phyloP scores from a whole-genome alignment of 1,140 invertebrate genomes.

The Heliconius nattereri region DNA sequence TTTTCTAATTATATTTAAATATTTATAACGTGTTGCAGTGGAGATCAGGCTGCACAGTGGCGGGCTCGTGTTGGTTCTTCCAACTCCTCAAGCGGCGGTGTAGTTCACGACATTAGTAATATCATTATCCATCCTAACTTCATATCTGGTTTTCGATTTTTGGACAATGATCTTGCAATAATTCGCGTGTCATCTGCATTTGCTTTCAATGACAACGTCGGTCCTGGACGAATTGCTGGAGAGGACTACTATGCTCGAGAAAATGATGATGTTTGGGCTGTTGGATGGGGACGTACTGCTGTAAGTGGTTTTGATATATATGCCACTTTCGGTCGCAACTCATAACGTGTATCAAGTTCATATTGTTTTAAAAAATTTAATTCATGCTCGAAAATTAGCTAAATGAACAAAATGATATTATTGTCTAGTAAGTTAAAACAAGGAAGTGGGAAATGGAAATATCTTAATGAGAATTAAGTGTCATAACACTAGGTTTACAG shows the following conservation, averaged over 20 bases:
- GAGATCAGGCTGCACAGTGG: conserved; percentile 28
- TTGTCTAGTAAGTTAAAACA: too few relatives aligned
- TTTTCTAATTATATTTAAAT: too few relatives aligned
- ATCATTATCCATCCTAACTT: conserved; percentile 49
- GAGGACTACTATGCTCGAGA: conserved; percentile 48
- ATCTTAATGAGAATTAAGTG: too few relatives aligned
- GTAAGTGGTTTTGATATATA: conserved; percentile 53
- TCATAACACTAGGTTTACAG: too few relatives aligned
- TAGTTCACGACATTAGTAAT: conserved; percentile 31
- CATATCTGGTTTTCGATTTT: conserved; percentile 12
- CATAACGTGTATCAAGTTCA: too few relatives aligned
- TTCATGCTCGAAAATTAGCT: too few relatives aligned
- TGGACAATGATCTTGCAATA: conserved; percentile 83
- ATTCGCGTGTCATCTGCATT: conserved; percentile 54
- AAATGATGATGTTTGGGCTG: conserved; percentile 71
- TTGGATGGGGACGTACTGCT: conserved; percentile 82
- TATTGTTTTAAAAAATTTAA: too few relatives aligned
- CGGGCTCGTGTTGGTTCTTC: conserved; percentile 51
- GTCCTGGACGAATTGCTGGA: conserved; percentile 46
- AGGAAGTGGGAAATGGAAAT: too few relatives aligned
- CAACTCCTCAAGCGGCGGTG: conserved; percentile 48
- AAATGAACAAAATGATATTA: too few relatives aligned
- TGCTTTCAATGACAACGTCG: conserved; percentile 41
- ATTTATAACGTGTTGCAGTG: not conserved
- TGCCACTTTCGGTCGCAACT: not conserved